Conservation (phyloP, 1,140 invertebrate genomes). For the Neotoxoptera formosana region DNA sequence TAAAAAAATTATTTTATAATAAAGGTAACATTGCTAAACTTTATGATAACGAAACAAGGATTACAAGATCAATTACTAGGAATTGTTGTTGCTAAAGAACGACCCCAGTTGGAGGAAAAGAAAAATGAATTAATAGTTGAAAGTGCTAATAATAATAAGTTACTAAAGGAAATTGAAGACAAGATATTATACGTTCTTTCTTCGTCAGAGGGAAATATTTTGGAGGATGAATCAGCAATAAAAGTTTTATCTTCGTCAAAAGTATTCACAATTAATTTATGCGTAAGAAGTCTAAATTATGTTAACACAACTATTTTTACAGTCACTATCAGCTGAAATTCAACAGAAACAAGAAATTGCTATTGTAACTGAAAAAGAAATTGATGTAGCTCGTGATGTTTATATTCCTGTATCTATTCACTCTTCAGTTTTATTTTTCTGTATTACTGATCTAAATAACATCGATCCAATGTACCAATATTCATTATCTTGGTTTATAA, state of each 20-base stretch:
- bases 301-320: not conserved
- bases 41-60: conserved; percentile 94
- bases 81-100: conserved; percentile 87
- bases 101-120: conserved; percentile 89
- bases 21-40: conserved; percentile 87
- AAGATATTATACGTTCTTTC: conserved; percentile 91
- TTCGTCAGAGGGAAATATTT: conserved; percentile 89
- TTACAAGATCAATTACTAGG: conserved; percentile 86
- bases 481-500: conserved; percentile 89
- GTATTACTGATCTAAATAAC: conserved; percentile 86
- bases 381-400: conserved; percentile 81
- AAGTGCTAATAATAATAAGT: conserved; percentile 86
- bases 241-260: conserved; percentile 93
- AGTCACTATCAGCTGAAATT: conserved; percentile 81
- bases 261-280: conserved; percentile 61
- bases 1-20: too few relatives aligned
- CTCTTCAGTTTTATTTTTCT: conserved; percentile 90
- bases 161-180: conserved; percentile 93
- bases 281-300: not conserved
- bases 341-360: conserved; percentile 85
- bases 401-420: conserved; percentile 89
- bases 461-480: conserved; percentile 98
- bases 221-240: conserved; percentile 96
- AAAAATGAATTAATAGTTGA: conserved; percentile 92
- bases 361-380: conserved; percentile 76